Base-by-base conservation (phyloP, 2,113 vertebrate genomes). In the Xenopus borealis region DNA sequence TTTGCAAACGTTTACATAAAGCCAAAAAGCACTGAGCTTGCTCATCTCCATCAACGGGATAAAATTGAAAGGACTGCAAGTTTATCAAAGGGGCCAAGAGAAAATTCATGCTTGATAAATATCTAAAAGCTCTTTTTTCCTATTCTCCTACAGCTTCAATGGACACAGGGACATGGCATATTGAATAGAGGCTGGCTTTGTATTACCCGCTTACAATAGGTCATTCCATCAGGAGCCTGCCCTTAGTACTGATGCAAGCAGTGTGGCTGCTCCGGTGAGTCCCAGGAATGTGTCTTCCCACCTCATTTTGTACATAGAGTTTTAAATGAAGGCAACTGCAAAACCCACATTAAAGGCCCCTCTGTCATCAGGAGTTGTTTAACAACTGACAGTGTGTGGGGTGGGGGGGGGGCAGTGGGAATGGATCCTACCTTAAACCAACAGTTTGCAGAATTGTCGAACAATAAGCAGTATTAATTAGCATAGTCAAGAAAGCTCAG, bases 311-410 rank as follows among this genome's bases (percentile, higher is more conserved):
- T 75, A 75, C 40, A 47, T 45, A 14, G 40, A 46, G 72, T 67
- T 75, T 66, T 61, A 52, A 40, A 67, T 47, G 47, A 66, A 67
- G 17, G 61, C 55, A 75, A 75, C 66, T 55, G 18, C 53, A 55
- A 46, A 75, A 30, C 7, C 13, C 14, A 75, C 64, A 75, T 75
- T 67, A 75, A 75, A 67, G 72, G 6, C 40, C 18, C 8, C 47
- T 75, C 72, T 66, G 64, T 75, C 64, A 75, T 75, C 72, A 30
- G 64, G 63, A 68, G 64, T 64, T 59, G 64, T 55, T 74, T 67
- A 74, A 58, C 53, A 11, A 44, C 50, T 67, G 50, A 27, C 3
- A 27, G 23, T 27, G 33, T 2, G 33, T 2, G 33, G 5, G 5
- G 33, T 6, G 7, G 23, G 33, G 5, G 33, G 33, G 33, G 5